These are phyloP conservation scores for Phymorhynchus buccinoides DNA, from an alignment of 1,140 invertebrate genomes.

Conservation along the genomic window DNA sequence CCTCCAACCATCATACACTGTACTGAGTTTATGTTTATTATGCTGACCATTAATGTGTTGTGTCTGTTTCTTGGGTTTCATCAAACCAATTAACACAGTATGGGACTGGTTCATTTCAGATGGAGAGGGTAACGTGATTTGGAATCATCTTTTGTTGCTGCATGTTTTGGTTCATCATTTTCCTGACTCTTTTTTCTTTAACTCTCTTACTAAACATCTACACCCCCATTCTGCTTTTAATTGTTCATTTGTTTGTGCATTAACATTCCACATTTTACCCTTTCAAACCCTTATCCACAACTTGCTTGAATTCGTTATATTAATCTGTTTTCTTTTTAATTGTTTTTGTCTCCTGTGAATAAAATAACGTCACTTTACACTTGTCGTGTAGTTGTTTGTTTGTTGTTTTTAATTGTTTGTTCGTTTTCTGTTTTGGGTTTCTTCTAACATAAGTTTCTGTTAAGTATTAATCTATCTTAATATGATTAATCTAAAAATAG, in stretches of 20 bases:
- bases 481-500: too few species aligned
- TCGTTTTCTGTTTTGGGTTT: background rate
- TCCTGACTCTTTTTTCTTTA: background rate
- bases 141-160: background rate
- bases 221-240: too few species aligned
- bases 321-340: background rate
- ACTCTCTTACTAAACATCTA: too few species aligned
- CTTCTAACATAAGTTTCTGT: too few species aligned
- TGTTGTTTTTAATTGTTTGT: background rate
- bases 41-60: background rate
- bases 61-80: background rate
- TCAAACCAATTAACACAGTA: background rate
- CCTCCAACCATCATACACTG: too few species aligned
- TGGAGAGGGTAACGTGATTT: conserved; percentile 20
- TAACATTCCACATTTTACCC: background rate
- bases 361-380: too few species aligned
- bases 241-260: background rate
- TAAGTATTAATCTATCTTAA: too few species aligned
- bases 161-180: background rate
- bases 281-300: background rate
- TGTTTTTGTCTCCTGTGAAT: too few species aligned
- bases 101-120: conserved; percentile 19
- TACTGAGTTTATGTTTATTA: background rate
- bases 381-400: too few species aligned
- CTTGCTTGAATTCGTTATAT: background rate